phyloP scores from a whole-genome alignment of 1,140 invertebrate species.

The Neoseiulus cucumeris region DNA sequence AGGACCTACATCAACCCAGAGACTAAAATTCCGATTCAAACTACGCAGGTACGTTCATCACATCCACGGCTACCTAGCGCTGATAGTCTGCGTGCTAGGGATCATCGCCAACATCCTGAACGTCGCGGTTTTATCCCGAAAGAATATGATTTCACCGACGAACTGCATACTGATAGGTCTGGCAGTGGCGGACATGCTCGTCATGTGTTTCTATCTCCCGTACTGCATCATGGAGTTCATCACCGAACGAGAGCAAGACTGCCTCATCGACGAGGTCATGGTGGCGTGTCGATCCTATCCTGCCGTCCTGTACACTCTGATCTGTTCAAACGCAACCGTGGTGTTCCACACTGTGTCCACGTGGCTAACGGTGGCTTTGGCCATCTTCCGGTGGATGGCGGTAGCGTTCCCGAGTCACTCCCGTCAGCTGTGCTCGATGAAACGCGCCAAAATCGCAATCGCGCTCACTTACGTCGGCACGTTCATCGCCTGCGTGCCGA shows the following conservation, averaged over 20 bases:
- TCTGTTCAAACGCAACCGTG: constrained; percentile 45
- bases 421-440: constrained; percentile 50
- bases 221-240: constrained; percentile 55
- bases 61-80: constrained; percentile 45
- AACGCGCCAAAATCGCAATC: constrained; percentile 48
- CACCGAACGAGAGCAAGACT: constrained; percentile 21
- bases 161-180: constrained; percentile 62
- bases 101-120: constrained; percentile 72
- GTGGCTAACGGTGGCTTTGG: constrained; percentile 69
- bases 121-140: constrained; percentile 62
- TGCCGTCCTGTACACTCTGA: constrained; percentile 20
- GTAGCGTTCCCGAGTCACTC: constrained; percentile 53
- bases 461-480: constrained; percentile 47
- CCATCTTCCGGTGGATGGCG: constrained; percentile 78
- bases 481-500: constrained; percentile 52
- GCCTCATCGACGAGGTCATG: neutral
- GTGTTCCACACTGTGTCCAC: constrained; percentile 79
- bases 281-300: constrained; percentile 13
- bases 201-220: constrained; percentile 68
- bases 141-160: constrained; percentile 59
- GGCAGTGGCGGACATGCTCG: constrained; percentile 59
- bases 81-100: constrained; percentile 62
- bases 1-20: no score
- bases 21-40: no score
- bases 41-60: constrained; percentile 5